Base-by-base conservation (phyloP, 2,113 vertebrate species). In the Silurus asotus region DNA sequence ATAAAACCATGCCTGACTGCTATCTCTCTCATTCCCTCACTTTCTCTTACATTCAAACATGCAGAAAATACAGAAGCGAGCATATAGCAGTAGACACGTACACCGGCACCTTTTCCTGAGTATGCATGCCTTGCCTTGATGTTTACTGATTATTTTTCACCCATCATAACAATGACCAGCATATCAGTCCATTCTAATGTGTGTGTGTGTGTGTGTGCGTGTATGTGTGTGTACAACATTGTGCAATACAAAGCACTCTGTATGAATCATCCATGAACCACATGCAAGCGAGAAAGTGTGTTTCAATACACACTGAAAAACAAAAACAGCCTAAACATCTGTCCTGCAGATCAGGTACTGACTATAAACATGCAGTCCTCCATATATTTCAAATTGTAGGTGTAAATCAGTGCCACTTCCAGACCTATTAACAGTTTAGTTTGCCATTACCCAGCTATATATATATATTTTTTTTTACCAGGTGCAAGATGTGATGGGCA, bases 341-440 rank as follows among this genome's bases (percentile, higher is more conserved):
- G 82, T 87, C 19, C 59, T 48, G 23, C 77, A 58, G 51, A 84
- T 74, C 77, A 76, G 69, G n/a, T 79, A 45, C 51, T 6, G 7
- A 14, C 51, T 67, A 15, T 7, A 5, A 59, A 19, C 11, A 9
- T 28, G 58, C 48, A 51, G 64, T 37, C 51, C 25, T 14, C 10
- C 9, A 48, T 77, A 19, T 4, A 59, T 9, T 53, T 20, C 37
- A 55, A 62, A 53, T 8, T 17, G 59, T 25, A 76, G 28, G 69
- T 87, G 70, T 58, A 56, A 67, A 82, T 82, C 59, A 45, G n/a
- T 74, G 55, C 20, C 37, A 67, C 49, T 75, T 58, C 56, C 45
- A 87, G 45, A 87, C 14, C 49, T 23, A 67, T 76, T 77, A 65
- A 65, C 20, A 28, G 81, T 48, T 84, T 74, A 81, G 86, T 48